Conservation (phyloP, 2,113 vertebrate genomes). For the Peromyscus maniculatus region DNA sequence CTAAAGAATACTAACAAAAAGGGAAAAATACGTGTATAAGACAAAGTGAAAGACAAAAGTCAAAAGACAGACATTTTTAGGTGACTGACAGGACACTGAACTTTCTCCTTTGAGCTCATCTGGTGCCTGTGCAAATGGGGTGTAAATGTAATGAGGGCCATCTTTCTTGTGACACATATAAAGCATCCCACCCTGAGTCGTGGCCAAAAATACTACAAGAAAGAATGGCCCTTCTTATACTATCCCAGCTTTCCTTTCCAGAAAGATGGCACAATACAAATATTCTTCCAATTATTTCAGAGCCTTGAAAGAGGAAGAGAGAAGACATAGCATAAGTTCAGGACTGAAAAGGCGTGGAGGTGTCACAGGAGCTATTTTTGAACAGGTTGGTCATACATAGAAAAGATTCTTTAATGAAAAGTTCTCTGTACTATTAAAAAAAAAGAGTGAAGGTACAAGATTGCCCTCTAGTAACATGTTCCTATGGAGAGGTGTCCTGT, state of each 20-base stretch:
- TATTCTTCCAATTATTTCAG: constrained; percentile 83
- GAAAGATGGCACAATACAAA: constrained; percentile 76
- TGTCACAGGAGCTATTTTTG: constrained; percentile 75
- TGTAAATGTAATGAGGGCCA: constrained; percentile 59
- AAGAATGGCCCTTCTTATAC: constrained; percentile 70
- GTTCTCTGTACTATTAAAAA: constrained; percentile 63
- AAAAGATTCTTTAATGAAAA: constrained; percentile 74
- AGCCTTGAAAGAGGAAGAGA: constrained; percentile 64
- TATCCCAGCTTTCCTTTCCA: constrained; percentile 69
- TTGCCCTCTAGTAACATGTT: background rate
- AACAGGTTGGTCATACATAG: constrained; percentile 55
- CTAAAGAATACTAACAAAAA: constrained; percentile 35
- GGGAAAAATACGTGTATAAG: background rate
- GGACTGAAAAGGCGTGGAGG: constrained; percentile 60
- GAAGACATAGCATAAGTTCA: constrained; percentile 67
- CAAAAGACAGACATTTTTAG: constrained; percentile 57
- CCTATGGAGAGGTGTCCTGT: background rate
- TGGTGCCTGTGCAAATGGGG: constrained; percentile 65
- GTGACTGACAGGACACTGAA: constrained; percentile 51
- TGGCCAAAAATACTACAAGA: constrained; percentile 77
- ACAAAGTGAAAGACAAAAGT: constrained; percentile 64
- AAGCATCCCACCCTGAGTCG: constrained; percentile 70
- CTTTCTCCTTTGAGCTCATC: constrained; percentile 69
- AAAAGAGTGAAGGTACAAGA: background rate
- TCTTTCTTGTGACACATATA: constrained; percentile 68